A percentile compares a stretch with the other conserved stretches of the same genome.
These are phyloP conservation scores for Tragulus kanchil DNA, from an alignment of 2,113 vertebrate species.

Conservation along the genomic window DNA sequence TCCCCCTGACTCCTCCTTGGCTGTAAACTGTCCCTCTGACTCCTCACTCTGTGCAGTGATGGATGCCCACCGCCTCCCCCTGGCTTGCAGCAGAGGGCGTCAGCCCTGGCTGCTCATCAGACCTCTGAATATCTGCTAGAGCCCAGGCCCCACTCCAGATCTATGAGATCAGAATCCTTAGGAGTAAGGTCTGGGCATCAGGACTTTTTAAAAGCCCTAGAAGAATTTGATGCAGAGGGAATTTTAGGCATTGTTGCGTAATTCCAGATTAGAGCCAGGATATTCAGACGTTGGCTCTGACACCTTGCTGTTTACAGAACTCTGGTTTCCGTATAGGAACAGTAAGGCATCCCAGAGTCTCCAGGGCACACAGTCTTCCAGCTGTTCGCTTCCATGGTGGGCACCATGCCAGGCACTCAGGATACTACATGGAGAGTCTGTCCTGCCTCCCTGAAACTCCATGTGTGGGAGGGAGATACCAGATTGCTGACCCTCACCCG, in stretches of 20 bases:
- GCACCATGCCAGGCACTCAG: not conserved
- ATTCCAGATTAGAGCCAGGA: not conserved
- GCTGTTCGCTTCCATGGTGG: not conserved
- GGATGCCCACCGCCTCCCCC: not conserved
- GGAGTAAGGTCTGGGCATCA: not conserved
- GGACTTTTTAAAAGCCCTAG: not conserved
- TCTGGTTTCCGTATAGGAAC: not conserved
- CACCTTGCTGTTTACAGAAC: not conserved
- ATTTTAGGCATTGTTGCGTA: not conserved
- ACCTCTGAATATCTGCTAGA: not conserved
- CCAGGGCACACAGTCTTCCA: not conserved
- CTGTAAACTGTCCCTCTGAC: too few relatives aligned
- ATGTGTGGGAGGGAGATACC: not conserved
- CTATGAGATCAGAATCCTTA: not conserved
- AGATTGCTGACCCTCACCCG: not conserved
- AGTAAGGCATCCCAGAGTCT: not conserved
- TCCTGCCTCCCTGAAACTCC: not conserved
- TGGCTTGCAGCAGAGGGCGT: not conserved
- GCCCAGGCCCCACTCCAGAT: not conserved
- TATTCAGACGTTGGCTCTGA: not conserved
- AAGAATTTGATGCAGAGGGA: not conserved
- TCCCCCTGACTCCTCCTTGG: not conserved
- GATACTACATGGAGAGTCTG: not conserved
- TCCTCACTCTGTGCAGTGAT: not conserved
- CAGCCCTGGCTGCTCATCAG: not conserved